Evolutionary conservation across 2,113 vertebrate genomes (phyloP).

Genomic region (Phainopepla nitens): DNA sequence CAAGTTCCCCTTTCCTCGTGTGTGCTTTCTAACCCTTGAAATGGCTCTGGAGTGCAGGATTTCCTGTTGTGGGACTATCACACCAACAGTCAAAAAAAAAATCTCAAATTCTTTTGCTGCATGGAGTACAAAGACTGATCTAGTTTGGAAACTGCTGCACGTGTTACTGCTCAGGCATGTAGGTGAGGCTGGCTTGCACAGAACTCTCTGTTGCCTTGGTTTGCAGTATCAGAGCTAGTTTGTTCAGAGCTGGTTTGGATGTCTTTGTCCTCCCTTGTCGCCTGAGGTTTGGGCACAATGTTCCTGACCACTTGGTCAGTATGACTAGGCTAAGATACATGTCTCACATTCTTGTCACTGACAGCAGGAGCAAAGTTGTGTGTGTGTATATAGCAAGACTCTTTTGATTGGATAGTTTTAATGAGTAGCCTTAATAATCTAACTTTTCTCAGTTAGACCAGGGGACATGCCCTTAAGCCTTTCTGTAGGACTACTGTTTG

Average conservation of each 20-base stretch:
- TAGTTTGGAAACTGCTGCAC: background rate
- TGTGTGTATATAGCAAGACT: no score
- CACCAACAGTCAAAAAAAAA: background rate
- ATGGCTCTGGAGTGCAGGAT: background rate
- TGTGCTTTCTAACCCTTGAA: background rate
- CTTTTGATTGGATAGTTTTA: background rate
- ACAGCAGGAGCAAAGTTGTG: background rate
- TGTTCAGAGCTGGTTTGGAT: background rate
- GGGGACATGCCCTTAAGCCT: background rate
- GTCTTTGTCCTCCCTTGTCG: background rate
- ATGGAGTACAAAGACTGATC: background rate
- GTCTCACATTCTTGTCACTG: background rate
- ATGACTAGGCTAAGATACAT: accelerated
- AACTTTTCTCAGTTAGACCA: background rate
- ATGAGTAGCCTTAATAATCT: background rate
- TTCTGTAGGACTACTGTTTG: background rate
- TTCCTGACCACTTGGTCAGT: accelerated
- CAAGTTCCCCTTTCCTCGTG: background rate
- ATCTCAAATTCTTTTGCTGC: background rate
- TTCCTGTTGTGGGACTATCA: background rate
- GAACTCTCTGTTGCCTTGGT: background rate
- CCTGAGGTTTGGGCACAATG: background rate
- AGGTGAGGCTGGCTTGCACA: background rate
- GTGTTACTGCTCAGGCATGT: accelerated
- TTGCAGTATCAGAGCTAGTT: background rate